Evolutionary conservation across 2,113 vertebrate genomes (phyloP).

Genomic region (Gnathonemus longibarbis): DNA sequence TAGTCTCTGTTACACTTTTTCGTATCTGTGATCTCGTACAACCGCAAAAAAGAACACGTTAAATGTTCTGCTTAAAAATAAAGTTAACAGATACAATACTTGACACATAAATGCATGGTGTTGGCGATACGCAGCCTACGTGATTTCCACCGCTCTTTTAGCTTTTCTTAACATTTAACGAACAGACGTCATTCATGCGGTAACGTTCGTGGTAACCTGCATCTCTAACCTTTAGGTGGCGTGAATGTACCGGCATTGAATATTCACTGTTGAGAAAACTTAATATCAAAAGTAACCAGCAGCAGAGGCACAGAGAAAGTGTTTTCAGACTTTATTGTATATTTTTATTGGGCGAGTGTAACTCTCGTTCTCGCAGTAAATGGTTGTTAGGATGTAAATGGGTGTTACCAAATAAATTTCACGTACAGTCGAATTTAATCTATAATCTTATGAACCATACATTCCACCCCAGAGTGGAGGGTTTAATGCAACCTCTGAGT

Average conservation of each 20-base stretch:
- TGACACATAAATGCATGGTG: not conserved
- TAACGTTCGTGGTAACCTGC: not conserved
- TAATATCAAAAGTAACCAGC: not conserved
- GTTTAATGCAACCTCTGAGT: not conserved
- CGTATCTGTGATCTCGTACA: not conserved
- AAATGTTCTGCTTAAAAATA: not conserved
- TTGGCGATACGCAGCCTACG: not conserved
- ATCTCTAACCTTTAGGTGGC: not conserved
- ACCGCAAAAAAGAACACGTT: not conserved
- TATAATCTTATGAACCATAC: not conserved
- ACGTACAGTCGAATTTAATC: not conserved
- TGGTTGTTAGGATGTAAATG: not conserved
- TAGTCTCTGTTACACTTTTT: not conserved
- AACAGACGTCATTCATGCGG: not conserved
- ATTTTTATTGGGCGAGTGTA: not conserved
- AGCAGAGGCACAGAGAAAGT: not conserved
- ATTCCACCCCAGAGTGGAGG: not conserved
- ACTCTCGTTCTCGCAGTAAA: not conserved
- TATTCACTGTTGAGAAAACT: not conserved
- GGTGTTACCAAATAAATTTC: not conserved
- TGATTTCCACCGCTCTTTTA: not conserved
- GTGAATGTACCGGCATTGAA: not conserved
- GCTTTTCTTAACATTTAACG: not conserved
- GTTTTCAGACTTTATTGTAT: not conserved
- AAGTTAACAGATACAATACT: not conserved